phyloP scores from a whole-genome alignment of 2,113 vertebrate genomes.

The Thamnophis sirtalis region DNA sequence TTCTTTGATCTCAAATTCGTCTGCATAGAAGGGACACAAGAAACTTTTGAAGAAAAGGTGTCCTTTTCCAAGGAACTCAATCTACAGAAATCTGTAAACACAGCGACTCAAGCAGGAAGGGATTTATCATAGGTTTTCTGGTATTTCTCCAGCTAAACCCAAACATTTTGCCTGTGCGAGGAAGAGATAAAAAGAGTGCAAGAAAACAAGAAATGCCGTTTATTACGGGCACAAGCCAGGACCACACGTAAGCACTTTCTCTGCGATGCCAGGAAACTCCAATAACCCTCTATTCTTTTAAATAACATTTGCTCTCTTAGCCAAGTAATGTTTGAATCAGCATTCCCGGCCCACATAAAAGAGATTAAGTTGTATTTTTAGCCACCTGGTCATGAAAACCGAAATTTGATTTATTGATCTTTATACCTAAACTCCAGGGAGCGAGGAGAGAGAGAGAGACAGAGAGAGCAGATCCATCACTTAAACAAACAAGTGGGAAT shows the following conservation, averaged over 20 bases:
- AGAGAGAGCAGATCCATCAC: background rate
- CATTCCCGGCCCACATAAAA: constrained; percentile 14
- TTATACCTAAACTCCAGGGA: constrained; percentile 2
- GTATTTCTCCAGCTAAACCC: background rate
- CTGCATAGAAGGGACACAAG: background rate
- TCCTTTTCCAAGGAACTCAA: background rate
- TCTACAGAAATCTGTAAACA: background rate
- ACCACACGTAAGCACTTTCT: background rate
- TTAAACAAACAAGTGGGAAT: background rate
- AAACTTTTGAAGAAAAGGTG: background rate
- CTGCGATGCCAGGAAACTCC: background rate
- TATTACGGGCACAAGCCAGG: background rate
- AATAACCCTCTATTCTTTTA: background rate
- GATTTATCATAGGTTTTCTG: background rate
- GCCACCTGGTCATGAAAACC: constrained; percentile 17
- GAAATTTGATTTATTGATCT: constrained; percentile 26
- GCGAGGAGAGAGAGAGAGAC: background rate
- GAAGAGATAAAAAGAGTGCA: background rate
- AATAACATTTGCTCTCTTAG: constrained; percentile 15
- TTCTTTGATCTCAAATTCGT: background rate
- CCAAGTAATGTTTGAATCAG: constrained; percentile 7
- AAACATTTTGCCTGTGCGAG: background rate
- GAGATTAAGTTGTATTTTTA: constrained; percentile 11
- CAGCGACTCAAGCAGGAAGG: background rate
- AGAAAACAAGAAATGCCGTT: rapidly evolving